Conservation (phyloP, 2,113 vertebrate genomes). For the Leucopsar rothschildi region DNA sequence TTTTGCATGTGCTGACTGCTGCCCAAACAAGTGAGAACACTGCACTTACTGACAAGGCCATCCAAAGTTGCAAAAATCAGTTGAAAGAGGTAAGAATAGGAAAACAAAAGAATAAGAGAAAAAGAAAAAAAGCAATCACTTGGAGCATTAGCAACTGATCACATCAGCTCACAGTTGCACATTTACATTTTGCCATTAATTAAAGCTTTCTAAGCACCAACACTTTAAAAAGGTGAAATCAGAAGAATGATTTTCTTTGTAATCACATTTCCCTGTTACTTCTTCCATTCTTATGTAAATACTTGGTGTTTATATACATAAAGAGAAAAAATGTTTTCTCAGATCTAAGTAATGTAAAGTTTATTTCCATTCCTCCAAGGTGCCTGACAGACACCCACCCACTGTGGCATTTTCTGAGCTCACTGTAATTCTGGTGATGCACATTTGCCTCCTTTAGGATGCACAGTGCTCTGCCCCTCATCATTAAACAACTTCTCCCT, state of each 20-base stretch:
- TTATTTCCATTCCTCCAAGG: neutral
- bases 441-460: neutral
- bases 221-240: neutral
- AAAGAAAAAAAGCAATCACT: neutral
- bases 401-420: neutral
- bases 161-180: neutral
- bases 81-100: neutral
- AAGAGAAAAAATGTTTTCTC: neutral
- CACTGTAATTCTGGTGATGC: neutral
- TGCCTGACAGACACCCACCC: neutral
- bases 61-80: neutral
- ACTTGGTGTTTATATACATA: neutral
- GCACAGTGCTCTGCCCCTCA: constrained; percentile 44
- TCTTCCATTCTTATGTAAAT: neutral
- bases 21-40: neutral
- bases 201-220: neutral
- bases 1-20: neutral
- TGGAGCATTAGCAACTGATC: neutral
- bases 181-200: neutral
- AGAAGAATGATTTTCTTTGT: neutral
- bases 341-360: accelerated
- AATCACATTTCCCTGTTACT: neutral
- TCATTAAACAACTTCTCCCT: constrained; percentile 64
- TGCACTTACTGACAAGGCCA: neutral
- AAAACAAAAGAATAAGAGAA: accelerated